Base-by-base conservation (phyloP, 2,797 vertebrate species). In the Myripristis murdjan region DNA sequence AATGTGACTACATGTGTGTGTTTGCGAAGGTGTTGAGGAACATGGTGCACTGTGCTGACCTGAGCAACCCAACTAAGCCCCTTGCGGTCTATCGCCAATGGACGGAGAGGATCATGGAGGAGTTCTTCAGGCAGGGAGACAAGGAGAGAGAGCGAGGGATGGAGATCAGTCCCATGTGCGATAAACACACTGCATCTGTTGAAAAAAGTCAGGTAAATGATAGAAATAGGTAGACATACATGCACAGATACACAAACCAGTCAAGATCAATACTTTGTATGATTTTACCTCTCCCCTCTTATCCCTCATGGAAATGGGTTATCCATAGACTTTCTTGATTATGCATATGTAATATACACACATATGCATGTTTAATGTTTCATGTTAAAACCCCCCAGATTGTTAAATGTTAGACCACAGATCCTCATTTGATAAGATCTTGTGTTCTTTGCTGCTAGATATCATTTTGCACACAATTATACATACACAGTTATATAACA, bases 131-230 rank as follows among this genome's bases (percentile, higher is more conserved):
- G 65, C 97, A 99, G 89, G 97, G 97, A 0, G 97, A 99, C 90
- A 95, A 96, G 33, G 97, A 99, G 53, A 89, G 97, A 0, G 97
- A 97, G 81, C 91, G 97, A 1, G 97, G 97, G 57, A 97, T 98
- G 96, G 97, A 98, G 91, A 98, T 99, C 90, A 98, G 97, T 75
- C 97, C 97, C 80, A 98, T 98, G 97, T 98, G 97, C 0, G 97
- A 98, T 78, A 98, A 97, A 87, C 97, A 97, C 92, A 98, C 96
- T 0, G 97, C 97, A 9, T 98, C 97, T 0, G 97, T 98, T 75
- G 97, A 98, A 79, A 97, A 97, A 87, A 98, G 97, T 23, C 97
- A 98, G 97, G 97, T 97, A 85, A 75, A 67, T 33, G 35, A 73
- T 6, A 33, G 20, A 58, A 14, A 31, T 5, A 43, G 11, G 63